Conservation (phyloP, 2,888 invertebrate genomes). For the Sicus ferrugineus region DNA sequence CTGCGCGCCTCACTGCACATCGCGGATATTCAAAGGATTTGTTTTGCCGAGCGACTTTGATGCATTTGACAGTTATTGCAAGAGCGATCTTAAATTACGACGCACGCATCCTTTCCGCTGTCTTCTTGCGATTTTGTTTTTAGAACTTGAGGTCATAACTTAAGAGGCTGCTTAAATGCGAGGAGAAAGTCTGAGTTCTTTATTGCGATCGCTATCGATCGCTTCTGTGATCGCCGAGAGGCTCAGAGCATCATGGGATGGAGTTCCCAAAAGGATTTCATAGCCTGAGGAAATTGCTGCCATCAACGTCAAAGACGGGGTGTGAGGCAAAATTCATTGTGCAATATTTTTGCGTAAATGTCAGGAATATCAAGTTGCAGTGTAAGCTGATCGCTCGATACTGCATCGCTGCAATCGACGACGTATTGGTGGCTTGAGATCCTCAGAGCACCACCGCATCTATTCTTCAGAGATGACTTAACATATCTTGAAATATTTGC, state of each 20-base stretch:
- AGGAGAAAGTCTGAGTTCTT: not conserved
- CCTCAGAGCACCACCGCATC: not conserved
- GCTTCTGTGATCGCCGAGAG: constrained; percentile 16
- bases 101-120: not conserved
- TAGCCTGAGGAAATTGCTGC: not conserved
- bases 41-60: constrained; percentile 11
- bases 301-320: not conserved
- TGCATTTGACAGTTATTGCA: constrained; percentile 24
- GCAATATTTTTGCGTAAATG: constrained; percentile 29
- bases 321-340: constrained; percentile 22
- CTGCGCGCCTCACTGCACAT: constrained; percentile 19
- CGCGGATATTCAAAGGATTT: constrained; percentile 1
- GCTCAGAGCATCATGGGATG: no score
- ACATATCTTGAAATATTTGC: not conserved
- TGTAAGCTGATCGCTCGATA: not conserved
- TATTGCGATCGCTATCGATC: not conserved
- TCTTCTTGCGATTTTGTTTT: not conserved
- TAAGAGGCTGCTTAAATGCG: constrained; percentile 15
- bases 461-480: not conserved
- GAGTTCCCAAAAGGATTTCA: constrained; percentile 17
- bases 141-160: constrained; percentile 22
- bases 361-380: constrained; percentile 16
- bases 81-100: constrained; percentile 13
- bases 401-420: not conserved
- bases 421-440: no score